phyloP scores from a whole-genome alignment of 2,888 invertebrate species.

The Drosophila diplacantha region DNA sequence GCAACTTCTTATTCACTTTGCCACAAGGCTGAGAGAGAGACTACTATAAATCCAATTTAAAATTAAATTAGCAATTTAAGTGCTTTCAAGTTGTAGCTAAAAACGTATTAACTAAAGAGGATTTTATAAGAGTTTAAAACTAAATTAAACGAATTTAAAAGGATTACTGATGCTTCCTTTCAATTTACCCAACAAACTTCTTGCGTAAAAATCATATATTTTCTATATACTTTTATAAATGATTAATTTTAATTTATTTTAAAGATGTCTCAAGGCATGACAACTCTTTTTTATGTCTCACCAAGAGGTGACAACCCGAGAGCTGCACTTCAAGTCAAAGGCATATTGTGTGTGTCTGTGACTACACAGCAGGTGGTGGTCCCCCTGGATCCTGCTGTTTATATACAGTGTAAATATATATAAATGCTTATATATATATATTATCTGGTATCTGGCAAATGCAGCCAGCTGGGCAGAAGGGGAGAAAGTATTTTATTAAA shows the following conservation, averaged over 20 bases:
- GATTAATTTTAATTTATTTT: neutral
- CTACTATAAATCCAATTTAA: neutral
- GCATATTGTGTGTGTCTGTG: neutral
- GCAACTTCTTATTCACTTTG: neutral
- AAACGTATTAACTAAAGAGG: neutral
- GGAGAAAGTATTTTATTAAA: conserved; percentile 7
- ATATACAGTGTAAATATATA: neutral
- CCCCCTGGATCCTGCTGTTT: neutral
- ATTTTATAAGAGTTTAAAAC: neutral
- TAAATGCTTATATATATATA: neutral
- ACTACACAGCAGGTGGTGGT: neutral
- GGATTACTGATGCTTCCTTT: too few species aligned
- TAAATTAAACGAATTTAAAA: too few species aligned
- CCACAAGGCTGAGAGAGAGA: neutral
- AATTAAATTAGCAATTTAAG: neutral
- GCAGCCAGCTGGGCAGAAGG: neutral
- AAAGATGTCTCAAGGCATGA: too few species aligned
- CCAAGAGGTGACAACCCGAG: neutral
- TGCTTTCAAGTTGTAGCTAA: too few species aligned
- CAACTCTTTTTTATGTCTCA: neutral
- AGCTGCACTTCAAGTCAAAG: conserved; percentile 2
- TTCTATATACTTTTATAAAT: too few species aligned
- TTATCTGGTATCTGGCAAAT: conserved; percentile 5
- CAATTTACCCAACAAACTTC: too few species aligned
- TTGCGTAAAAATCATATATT: too few species aligned